Evolutionary conservation across 2,797 vertebrate genomes (phyloP).

Genomic region (Melanotaenia trifasciata): DNA sequence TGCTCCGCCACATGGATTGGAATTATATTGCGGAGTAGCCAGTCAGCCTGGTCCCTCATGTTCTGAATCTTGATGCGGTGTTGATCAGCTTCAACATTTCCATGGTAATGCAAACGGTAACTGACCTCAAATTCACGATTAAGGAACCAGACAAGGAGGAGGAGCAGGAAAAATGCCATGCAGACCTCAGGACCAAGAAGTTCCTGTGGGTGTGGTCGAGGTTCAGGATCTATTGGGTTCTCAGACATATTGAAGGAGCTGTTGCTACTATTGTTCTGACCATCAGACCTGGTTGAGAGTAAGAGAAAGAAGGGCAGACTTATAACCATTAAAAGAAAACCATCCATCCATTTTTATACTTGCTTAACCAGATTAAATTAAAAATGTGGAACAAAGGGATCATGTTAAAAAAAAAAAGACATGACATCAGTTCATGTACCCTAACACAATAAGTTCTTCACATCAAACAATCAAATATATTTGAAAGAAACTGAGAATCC

Average conservation of each 20-base stretch:
- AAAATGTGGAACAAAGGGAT: neutral
- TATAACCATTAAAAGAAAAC: neutral
- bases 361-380: neutral
- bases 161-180: slow-evolving; percentile 92
- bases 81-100: slow-evolving; percentile 95
- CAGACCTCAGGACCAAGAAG: slow-evolving; percentile 88
- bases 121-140: slow-evolving; percentile 98
- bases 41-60: slow-evolving; percentile 98
- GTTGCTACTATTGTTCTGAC: slow-evolving; percentile 52
- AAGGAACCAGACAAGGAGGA: slow-evolving; percentile 97
- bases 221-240: slow-evolving; percentile 23
- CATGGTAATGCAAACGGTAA: slow-evolving; percentile 97
- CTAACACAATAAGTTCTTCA: neutral
- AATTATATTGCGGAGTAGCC: slow-evolving; percentile 97
- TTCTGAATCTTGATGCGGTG: slow-evolving; percentile 99
- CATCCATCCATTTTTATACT: no score
- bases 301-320: slow-evolving; percentile 6
- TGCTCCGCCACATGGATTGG: slow-evolving; percentile 98
- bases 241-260: slow-evolving; percentile 47
- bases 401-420: neutral
- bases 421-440: neutral
- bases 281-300: slow-evolving; percentile 58
- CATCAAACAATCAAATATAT: neutral
- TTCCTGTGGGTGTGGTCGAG: slow-evolving; percentile 72
- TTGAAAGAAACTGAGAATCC: neutral